Evolutionary conservation across 1,140 invertebrate species (phyloP).

Genomic region (Pogonognathellus flavescens): DNA sequence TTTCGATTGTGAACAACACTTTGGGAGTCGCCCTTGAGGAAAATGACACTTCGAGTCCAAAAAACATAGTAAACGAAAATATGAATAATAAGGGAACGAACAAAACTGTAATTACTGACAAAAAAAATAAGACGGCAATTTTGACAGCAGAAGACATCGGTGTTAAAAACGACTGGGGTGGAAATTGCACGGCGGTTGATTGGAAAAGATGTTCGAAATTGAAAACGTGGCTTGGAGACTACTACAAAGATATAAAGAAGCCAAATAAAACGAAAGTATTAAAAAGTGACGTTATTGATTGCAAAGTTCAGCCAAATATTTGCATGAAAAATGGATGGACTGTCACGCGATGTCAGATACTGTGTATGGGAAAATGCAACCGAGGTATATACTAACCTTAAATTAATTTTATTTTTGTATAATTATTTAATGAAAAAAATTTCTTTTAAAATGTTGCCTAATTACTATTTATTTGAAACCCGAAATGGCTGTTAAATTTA

Average conservation of each 20-base stretch:
- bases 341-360: conserved; percentile 54
- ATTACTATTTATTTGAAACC: no score
- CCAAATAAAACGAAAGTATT: not conserved
- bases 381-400: not conserved
- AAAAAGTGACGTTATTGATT: conserved; percentile 24
- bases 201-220: conserved; percentile 55
- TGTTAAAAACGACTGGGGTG: conserved; percentile 45
- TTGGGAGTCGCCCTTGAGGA: no score
- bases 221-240: conserved; percentile 17
- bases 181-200: conserved; percentile 1
- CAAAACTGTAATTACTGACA: no score
- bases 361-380: conserved; percentile 56
- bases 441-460: no score
- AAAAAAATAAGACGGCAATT: not conserved
- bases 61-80: no score
- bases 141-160: conserved; percentile 12
- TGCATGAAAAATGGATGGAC: conserved; percentile 62
- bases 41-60: no score
- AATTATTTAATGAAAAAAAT: no score
- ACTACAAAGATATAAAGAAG: conserved; percentile 38
- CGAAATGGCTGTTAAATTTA: no score
- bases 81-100: no score
- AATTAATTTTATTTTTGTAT: not conserved
- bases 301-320: conserved; percentile 10
- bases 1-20: no score